Evolutionary conservation across 1,140 invertebrate species (phyloP), one percentile per base, ranked within the genome.

Genomic region (Temnothorax curvispinosus): DNA sequence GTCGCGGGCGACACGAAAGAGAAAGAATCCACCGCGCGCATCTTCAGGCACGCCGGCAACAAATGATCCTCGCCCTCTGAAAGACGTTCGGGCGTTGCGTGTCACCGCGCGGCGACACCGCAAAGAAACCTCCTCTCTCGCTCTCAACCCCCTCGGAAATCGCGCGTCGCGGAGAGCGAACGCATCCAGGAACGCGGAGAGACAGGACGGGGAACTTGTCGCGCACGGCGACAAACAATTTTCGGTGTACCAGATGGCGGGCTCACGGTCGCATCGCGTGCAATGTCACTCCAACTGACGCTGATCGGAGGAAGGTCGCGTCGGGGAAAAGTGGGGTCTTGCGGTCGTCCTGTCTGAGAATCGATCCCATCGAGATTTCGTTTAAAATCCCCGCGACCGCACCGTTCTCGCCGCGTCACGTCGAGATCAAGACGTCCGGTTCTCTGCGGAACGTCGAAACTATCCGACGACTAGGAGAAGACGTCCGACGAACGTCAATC

Each of bases 201-300:
- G 85, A 27, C 27, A 27, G 27, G 27, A 27, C 38, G 38, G 38
- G 0, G 85, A 86, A 91, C 85, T 92, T 93, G 91, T 93, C 92
- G 87, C 92, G 90, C 92, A 67, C 91, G 91, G 90, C 69, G 85
- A 72, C 88, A 86, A 77, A 93, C 89, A 93, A 92, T 94, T 44
- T 94, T 44, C 74, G 80, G 54, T 41, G 38, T 62, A 85, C 88
- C 93, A 94, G 93, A 93, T 94, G 93, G 92, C 50, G 21, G n/a
- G 47, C 78, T 52, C 56, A 7, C 21, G 65, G 74, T 21, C 81
- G 78, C 75, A 92, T 93, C 92, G 93, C 93, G 92, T 95, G 94
- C 92, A 90, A 32, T 92, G 93, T 94, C 93, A 92, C 71, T 92
- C 89, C 91, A 90, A 44, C 89, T 89, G 92, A 93, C 91, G 91